These are phyloP conservation scores for Dascyllus trimaculatus DNA, from an alignment of 2,113 vertebrate species.

Conservation along the genomic window DNA sequence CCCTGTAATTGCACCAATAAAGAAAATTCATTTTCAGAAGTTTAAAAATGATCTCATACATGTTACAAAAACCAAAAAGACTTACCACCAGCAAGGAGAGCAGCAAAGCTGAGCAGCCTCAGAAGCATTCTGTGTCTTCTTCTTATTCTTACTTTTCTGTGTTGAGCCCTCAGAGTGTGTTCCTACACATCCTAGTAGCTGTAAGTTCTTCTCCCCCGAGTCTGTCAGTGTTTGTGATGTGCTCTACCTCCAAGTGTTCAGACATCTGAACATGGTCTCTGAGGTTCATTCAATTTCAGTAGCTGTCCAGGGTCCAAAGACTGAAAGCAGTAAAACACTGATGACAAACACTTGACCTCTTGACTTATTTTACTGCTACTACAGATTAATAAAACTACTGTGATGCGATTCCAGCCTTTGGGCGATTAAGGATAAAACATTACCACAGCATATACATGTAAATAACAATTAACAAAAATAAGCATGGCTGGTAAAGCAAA, in stretches of 20 bases:
- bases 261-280: constrained; percentile 72
- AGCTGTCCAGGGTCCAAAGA: constrained; percentile 79
- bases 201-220: neutral
- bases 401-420: too few relatives aligned
- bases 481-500: neutral
- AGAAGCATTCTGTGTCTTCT: constrained; percentile 57
- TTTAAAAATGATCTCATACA: too few relatives aligned
- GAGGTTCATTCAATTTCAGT: constrained; percentile 69
- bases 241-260: constrained; percentile 11
- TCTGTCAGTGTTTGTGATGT: constrained; percentile 28
- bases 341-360: constrained; percentile 48
- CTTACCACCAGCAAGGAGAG: constrained; percentile 77
- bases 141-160: constrained; percentile 25
- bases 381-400: neutral
- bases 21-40: too few relatives aligned
- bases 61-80: neutral
- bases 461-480: neutral
- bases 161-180: constrained; percentile 21
- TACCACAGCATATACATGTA: neutral
- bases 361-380: constrained; percentile 17
- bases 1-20: too few relatives aligned
- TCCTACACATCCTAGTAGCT: constrained; percentile 53
- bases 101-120: constrained; percentile 64
- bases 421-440: too few relatives aligned
- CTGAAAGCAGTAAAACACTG: constrained; percentile 75